These are phyloP conservation scores for Dastarcus helophoroides DNA, from an alignment of 2,888 invertebrate species.

Conservation along the genomic window DNA sequence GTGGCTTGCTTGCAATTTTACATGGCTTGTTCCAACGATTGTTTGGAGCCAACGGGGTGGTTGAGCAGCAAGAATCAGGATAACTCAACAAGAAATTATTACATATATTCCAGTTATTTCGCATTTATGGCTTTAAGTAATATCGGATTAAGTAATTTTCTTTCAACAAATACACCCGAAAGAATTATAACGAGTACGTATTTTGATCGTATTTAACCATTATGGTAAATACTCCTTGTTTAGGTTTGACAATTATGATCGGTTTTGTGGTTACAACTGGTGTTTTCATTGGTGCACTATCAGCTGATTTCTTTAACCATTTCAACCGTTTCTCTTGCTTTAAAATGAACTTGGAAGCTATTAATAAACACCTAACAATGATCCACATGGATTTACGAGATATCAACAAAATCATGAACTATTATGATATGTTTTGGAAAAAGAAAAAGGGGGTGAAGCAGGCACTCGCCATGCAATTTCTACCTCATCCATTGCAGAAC, in stretches of 20 bases:
- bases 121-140: constrained; percentile 39
- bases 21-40: constrained; percentile 27
- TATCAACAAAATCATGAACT: constrained; percentile 38
- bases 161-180: constrained; percentile 12
- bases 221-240: constrained; percentile 17
- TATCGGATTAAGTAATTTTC: constrained; percentile 11
- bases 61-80: neutral
- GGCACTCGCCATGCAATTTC: constrained; percentile 35
- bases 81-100: constrained; percentile 1
- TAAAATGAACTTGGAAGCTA: constrained; percentile 37
- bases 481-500: constrained; percentile 42
- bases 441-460: constrained; percentile 42
- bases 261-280: constrained; percentile 41
- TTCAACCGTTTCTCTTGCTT: constrained; percentile 40
- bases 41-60: constrained; percentile 7
- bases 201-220: neutral
- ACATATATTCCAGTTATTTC: constrained; percentile 31
- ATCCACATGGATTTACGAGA: constrained; percentile 39
- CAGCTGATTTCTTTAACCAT: constrained; percentile 42
- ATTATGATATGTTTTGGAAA: constrained; percentile 44
- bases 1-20: constrained; percentile 42
- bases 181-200: constrained; percentile 13
- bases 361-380: constrained; percentile 37
- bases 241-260: constrained; percentile 35
- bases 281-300: constrained; percentile 42